A percentile compares a stretch with the other conserved stretches of the same genome.
These are phyloP conservation scores for Bradypodion ventrale DNA, from an alignment of 2,797 vertebrate genomes.

Conservation along the genomic window DNA sequence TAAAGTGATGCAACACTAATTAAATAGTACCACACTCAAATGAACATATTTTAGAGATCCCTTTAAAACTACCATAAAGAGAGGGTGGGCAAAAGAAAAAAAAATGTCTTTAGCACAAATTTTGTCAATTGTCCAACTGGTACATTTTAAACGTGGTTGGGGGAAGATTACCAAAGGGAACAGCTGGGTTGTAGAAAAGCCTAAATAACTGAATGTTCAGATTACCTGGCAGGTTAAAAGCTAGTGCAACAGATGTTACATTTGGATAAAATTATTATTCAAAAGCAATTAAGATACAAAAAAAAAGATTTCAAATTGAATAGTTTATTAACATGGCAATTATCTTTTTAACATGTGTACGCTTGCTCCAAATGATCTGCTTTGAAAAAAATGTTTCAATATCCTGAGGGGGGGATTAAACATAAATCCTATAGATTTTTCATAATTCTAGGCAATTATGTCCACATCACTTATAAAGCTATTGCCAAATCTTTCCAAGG, in stretches of 20 bases:
- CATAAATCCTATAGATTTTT: conserved; percentile 81
- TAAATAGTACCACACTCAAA: conserved; percentile 67
- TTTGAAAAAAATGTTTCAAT: conserved; percentile 75
- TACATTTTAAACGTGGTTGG: conserved; percentile 71
- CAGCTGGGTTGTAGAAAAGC: conserved; percentile 73
- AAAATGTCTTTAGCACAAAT: conserved; percentile 68
- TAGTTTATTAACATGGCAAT: conserved; percentile 98
- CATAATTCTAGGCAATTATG: conserved; percentile 87
- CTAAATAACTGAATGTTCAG: conserved; percentile 71
- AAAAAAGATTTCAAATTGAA: conserved; percentile 84
- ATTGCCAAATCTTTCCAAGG: conserved; percentile 87
- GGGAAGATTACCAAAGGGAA: conserved; percentile 45
- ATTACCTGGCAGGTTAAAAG: conserved; percentile 78
- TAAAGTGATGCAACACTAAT: conserved; percentile 63
- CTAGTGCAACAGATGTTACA: conserved; percentile 78
- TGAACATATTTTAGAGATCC: conserved; percentile 55
- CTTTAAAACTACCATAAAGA: conserved; percentile 55
- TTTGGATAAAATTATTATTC: conserved; percentile 80
- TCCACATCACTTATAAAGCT: conserved; percentile 91
- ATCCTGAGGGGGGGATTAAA: conserved; percentile 69
- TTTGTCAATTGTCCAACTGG: conserved; percentile 65
- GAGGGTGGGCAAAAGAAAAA: conserved; percentile 47
- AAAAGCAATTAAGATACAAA: conserved; percentile 85
- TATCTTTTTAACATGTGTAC: conserved; percentile 91
- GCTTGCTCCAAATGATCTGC: conserved; percentile 83